Conservation (phyloP, 2,113 vertebrate species). For the Maccullochella peelii region DNA sequence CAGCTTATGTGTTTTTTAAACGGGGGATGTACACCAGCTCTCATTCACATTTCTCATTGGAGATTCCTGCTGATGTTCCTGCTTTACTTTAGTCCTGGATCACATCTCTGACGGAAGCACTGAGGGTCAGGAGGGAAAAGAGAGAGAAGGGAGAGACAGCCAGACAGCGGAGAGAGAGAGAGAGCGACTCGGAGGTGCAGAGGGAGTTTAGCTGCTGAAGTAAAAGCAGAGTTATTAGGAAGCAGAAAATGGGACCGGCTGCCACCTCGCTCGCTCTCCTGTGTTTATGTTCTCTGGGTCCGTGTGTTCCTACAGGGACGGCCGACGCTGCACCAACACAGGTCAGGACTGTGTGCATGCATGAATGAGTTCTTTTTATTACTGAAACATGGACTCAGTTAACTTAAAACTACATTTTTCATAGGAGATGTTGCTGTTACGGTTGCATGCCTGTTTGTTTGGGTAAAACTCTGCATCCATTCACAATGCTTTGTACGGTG, state of each 20-base stretch:
- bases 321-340: slow-evolving; percentile 60
- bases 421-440: not conserved
- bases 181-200: slow-evolving; percentile 9
- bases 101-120: slow-evolving; percentile 27
- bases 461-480: not conserved
- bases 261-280: slow-evolving; percentile 71
- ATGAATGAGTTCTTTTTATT: not conserved
- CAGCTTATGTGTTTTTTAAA: not conserved
- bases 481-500: not conserved
- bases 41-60: slow-evolving; percentile 47
- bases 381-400: not conserved
- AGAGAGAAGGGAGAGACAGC: slow-evolving; percentile 11
- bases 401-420: not conserved
- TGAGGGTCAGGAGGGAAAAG: slow-evolving; percentile 21
- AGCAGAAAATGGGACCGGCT: slow-evolving; percentile 79
- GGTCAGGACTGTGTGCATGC: slow-evolving; percentile 65
- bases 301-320: slow-evolving; percentile 55
- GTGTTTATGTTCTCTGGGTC: slow-evolving; percentile 71
- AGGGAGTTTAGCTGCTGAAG: slow-evolving; percentile 43
- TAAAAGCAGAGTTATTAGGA: slow-evolving; percentile 39
- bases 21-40: slow-evolving; percentile 26
- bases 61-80: slow-evolving; percentile 43
- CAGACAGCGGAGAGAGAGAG: not conserved
- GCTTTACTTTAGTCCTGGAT: slow-evolving; percentile 9
- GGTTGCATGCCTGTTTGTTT: not conserved